Percentiles rank a stretch among this genome's conserved stretches.
Conservation (phyloP, 2,888 invertebrate genomes). For the Nomada fucata region DNA sequence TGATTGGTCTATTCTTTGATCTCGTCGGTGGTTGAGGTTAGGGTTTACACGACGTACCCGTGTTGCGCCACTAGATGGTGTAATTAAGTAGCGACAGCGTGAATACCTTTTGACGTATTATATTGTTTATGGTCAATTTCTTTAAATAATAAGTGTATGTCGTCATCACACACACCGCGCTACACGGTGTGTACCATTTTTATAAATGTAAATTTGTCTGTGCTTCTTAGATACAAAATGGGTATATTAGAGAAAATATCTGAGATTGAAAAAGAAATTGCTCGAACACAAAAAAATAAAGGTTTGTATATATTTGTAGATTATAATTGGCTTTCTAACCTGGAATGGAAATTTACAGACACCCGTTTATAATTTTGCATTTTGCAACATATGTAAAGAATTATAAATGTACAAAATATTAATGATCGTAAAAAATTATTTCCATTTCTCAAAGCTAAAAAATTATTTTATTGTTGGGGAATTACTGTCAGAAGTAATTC, state of each 20-base stretch:
- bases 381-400: conserved; percentile 27
- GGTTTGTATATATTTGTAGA: conserved; percentile 86
- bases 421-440: neutral
- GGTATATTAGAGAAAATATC: conserved; percentile 99
- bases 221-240: conserved; percentile 86
- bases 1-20: too few relatives aligned
- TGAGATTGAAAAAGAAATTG: conserved; percentile 99
- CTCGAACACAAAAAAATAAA: conserved; percentile 99
- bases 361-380: conserved; percentile 24
- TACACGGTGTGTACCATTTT: conserved; percentile 25
- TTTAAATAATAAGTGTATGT: conserved; percentile 7
- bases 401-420: neutral
- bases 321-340: conserved; percentile 42
- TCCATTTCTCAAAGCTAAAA: neutral
- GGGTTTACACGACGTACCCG: too few relatives aligned
- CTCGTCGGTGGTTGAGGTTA: too few relatives aligned
- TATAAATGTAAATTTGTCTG: conserved; percentile 52
- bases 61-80: neutral
- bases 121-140: conserved; percentile 27
- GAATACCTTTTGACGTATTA: neutral
- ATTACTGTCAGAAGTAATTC: neutral
- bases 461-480: neutral
- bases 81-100: neutral
- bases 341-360: conserved; percentile 20
- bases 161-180: conserved; percentile 15